Base-by-base conservation (phyloP, 2,113 vertebrate species). In the Podiceps cristatus region DNA sequence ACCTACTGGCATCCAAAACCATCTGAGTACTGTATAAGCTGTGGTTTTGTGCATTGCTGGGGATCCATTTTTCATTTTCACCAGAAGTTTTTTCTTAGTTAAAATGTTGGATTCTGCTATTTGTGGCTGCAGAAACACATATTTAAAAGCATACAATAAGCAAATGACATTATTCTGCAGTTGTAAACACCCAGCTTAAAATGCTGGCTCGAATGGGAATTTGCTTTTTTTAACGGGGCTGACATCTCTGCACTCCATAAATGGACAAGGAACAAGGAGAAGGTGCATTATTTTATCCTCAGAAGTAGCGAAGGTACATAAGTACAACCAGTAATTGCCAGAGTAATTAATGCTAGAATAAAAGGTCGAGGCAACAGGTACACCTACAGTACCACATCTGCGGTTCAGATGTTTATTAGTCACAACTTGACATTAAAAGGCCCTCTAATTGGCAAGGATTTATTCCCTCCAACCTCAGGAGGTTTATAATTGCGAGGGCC, bases 381-480 rank as follows among this genome's bases (percentile, higher is more conserved):
- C 47, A 87, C 58, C 50, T 89, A 73, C 15, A 31, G 49, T 53
- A 58, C 53, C 71, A 95, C 94, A 97, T 97, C 91, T 96, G 96
- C 86, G 75, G 86, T 58, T 97, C 96, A 96, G 89, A 94, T 94
- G 91, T 68, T 95, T 97, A 90, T 88, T 96, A 89, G 86, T 91
- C 91, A 96, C 37, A 78, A 91, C 31, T 78, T 89, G 86, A 96
- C 78, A 79, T 95, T 93, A 91, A 87, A 95, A 95, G 72, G 56
- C 50, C 40, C 91, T 60, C 50, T 94, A 91, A 96, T 68, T 92
- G 86, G 80, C 80, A 96, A 81, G 69, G 62, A 59, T 89, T 89
- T 94, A 50, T 47, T 85, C 45, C 45, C 35, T 91, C 77, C 95
- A 94, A 95, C 95, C 69, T 91, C 74, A 79, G 80, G 88, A 94